These are phyloP conservation scores for Chelonus formosanus DNA, from an alignment of 2,888 invertebrate species.

Conservation along the genomic window DNA sequence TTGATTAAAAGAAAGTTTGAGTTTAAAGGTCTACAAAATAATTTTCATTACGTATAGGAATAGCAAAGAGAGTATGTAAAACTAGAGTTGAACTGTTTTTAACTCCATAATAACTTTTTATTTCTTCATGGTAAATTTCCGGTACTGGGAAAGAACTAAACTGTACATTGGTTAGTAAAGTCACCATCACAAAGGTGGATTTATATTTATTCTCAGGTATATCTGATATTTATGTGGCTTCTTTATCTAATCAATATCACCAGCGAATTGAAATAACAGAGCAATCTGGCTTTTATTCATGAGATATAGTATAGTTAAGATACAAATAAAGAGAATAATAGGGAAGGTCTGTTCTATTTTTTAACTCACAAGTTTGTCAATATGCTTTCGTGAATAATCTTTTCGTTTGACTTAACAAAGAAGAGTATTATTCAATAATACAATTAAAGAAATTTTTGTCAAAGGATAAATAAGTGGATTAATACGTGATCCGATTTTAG, in stretches of 20 bases:
- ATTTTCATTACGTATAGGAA: too few species aligned
- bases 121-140: neutral
- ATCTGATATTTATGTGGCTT: conserved; percentile 23
- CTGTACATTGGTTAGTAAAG: too few species aligned
- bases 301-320: conserved; percentile 3
- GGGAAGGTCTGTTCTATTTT: neutral
- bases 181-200: too few species aligned
- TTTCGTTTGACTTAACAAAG: too few species aligned
- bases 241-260: conserved; percentile 21
- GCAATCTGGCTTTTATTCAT: neutral
- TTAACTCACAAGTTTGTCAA: too few species aligned
- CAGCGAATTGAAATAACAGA: conserved; percentile 13
- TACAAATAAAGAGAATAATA: neutral
- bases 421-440: too few species aligned
- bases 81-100: neutral
- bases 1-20: neutral
- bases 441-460: too few species aligned
- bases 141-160: too few species aligned
- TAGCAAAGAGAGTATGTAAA: neutral
- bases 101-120: neutral
- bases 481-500: too few species aligned
- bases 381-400: too few species aligned
- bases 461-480: too few species aligned
- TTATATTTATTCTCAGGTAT: neutral
- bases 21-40: too few species aligned